phyloP scores from a whole-genome alignment of 2,888 invertebrate genomes.

The Meandrusa payeni region DNA sequence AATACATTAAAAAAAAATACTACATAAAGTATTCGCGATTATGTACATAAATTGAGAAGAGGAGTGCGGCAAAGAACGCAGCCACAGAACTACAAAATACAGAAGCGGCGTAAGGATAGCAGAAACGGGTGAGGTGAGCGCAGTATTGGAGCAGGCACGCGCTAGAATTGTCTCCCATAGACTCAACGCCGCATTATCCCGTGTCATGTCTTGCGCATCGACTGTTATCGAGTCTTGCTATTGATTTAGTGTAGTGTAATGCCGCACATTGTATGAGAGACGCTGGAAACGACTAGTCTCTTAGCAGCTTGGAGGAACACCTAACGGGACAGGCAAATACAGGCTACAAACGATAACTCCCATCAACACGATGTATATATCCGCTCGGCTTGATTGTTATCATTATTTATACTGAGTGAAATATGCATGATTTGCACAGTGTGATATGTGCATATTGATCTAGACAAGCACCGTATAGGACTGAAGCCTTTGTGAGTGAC shows the following conservation, averaged over 20 bases:
- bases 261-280: slow-evolving; percentile 64
- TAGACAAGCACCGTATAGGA: slow-evolving; percentile 59
- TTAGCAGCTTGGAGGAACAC: slow-evolving; percentile 73
- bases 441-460: slow-evolving; percentile 62
- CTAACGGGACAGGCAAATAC: slow-evolving; percentile 75
- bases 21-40: too few species aligned
- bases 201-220: slow-evolving; percentile 70
- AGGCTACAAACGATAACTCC: slow-evolving; percentile 42
- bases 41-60: slow-evolving; percentile 5
- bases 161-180: slow-evolving; percentile 30
- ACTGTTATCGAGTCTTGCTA: slow-evolving; percentile 72
- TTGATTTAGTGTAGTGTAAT: slow-evolving; percentile 77
- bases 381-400: slow-evolving; percentile 64
- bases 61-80: slow-evolving; percentile 5
- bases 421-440: slow-evolving; percentile 72
- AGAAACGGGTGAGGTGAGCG: slow-evolving; percentile 34
- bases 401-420: slow-evolving; percentile 51
- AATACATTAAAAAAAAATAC: too few species aligned
- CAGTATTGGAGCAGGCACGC: slow-evolving; percentile 31
- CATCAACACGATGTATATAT: slow-evolving; percentile 71
- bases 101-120: slow-evolving; percentile 26
- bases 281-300: slow-evolving; percentile 63
- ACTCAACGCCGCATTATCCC: slow-evolving; percentile 41
- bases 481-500: slow-evolving; percentile 56
- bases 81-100: slow-evolving; percentile 21